Base-by-base conservation (phyloP, 1,140 invertebrate genomes). In the Adelges cooleyi region DNA sequence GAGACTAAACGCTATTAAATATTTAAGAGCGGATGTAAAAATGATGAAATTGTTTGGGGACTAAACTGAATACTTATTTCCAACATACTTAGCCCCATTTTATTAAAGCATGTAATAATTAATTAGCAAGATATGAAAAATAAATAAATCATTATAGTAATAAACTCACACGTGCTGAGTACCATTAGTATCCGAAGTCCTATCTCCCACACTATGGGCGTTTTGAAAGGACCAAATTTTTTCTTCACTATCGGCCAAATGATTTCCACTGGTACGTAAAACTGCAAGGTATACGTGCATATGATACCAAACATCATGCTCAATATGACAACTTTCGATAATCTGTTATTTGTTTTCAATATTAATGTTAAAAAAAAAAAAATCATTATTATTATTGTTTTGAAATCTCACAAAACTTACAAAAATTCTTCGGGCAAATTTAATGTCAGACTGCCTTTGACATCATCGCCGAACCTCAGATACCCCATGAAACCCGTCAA, bases 221-320 rank as follows among this genome's bases (percentile, higher is more conserved):
- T 42, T 42, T 6, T 59, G n/a, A 59, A 59, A 6, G 53, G 53
- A 2, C 53, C 53, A 3, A 44, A 59, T 27, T 22, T 44, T 15
- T 48, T 46, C 2, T 46, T 22, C 9, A 66, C 68, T 40, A 68
- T 67, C 5, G 67, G 66, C 68, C 69, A 70, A 53, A 95, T 86
- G 56, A 98, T 93, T 70, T 89, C 86, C 76, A 95, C 86, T 0
- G 95, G 92, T 0, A 98, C 93, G 75, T 97, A 98, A 73, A 97
- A 91, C 75, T 98, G 95, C 11, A 99, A 79, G 42, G 87, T 86
- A 74, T 95, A 97, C 0, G 91, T 91, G 36, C 95, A 82, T 77
- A 95, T 92, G 36, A 97, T 92, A 4, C 91, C 89, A 1, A 94
- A 72, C 1, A 90, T 88, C 73, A 97, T 95, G 82, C 93, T 88